Percentiles rank a stretch among this genome's conserved stretches.
Evolutionary conservation across 2,888 invertebrate species (phyloP).

Genomic region (Hetaerina titia): DNA sequence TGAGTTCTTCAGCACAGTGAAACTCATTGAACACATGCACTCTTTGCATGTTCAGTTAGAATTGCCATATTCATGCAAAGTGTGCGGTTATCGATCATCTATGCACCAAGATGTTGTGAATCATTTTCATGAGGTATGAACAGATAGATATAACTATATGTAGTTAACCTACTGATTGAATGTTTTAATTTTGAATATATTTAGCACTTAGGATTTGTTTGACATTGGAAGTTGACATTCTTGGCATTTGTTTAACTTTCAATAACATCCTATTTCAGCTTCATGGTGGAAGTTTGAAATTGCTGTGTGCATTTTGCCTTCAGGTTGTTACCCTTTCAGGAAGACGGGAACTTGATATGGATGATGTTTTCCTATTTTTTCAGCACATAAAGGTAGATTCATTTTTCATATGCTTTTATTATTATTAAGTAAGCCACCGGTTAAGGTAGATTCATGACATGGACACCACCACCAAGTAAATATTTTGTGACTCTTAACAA

Average conservation of each 20-base stretch:
- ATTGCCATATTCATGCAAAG: conserved; percentile 91
- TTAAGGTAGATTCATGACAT: no score
- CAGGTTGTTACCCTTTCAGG: conserved; percentile 78
- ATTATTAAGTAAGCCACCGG: no score
- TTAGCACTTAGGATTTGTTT: no score
- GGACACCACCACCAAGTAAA: no score
- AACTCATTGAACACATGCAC: conserved; percentile 88
- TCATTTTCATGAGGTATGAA: conserved; percentile 84
- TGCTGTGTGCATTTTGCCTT: conserved; percentile 92
- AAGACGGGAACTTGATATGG: conserved; percentile 71
- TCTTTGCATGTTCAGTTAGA: conserved; percentile 90
- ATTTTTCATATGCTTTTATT: background rate
- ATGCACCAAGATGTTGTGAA: conserved; percentile 89
- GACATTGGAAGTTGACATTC: no score
- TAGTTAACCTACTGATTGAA: no score
- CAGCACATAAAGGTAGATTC: conserved; percentile 73
- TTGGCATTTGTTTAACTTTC: background rate
- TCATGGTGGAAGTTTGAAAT: conserved; percentile 83
- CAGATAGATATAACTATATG: background rate
- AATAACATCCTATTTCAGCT: conserved; percentile 74
- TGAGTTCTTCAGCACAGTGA: conserved; percentile 81
- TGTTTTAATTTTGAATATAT: no score
- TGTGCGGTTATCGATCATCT: conserved; percentile 90
- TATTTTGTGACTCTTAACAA: no score
- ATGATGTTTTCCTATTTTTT: conserved; percentile 73